Conservation (phyloP, 2,797 vertebrate genomes). For the Limnodromus scolopaceus region DNA sequence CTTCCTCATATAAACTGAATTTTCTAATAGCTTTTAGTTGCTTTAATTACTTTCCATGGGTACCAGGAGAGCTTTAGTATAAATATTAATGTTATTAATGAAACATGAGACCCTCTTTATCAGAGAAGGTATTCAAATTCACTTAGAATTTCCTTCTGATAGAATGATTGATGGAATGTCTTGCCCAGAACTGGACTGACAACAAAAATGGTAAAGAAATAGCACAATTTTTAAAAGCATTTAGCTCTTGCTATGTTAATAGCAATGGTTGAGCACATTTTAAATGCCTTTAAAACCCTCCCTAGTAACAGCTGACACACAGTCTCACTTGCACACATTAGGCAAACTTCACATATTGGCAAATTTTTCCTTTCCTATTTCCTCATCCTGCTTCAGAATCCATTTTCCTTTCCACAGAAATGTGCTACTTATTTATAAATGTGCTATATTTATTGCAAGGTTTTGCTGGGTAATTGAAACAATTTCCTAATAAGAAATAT, state of each 20-base stretch:
- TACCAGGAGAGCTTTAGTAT: not conserved
- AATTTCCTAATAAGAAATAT: not conserved
- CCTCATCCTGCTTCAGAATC: not conserved
- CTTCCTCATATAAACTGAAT: not conserved
- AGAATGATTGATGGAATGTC: not conserved
- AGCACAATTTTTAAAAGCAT: not conserved
- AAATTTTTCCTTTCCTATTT: not conserved
- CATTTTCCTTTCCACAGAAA: not conserved
- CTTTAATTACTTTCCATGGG: slow-evolving; percentile 27
- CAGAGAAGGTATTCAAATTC: not conserved
- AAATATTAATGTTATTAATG: slow-evolving; percentile 40
- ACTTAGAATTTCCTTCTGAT: not conserved
- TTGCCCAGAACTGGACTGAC: not conserved
- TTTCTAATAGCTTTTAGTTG: slow-evolving; percentile 11
- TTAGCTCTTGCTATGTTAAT: not conserved
- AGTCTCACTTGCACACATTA: not conserved
- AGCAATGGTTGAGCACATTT: not conserved
- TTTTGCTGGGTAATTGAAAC: not conserved
- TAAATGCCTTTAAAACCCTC: not conserved
- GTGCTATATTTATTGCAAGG: not conserved
- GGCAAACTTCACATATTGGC: not conserved
- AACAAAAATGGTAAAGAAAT: not conserved
- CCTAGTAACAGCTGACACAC: not conserved
- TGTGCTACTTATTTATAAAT: not conserved
- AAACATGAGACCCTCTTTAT: slow-evolving; percentile 6